These are phyloP conservation scores for Candidula unifasciata DNA, from an alignment of 2,888 invertebrate species.

Conservation along the genomic window DNA sequence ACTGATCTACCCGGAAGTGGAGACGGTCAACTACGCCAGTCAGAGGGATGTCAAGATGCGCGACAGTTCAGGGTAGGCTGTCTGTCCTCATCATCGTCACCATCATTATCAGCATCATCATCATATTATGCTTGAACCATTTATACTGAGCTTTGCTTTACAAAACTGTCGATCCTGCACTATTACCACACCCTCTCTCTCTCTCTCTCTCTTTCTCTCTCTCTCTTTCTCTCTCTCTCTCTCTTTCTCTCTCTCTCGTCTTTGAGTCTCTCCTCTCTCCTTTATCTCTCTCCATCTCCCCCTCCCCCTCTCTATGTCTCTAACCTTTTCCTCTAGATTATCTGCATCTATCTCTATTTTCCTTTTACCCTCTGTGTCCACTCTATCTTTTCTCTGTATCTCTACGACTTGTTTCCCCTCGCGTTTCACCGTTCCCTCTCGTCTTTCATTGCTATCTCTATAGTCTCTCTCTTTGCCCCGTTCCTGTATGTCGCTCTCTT, in stretches of 20 bases:
- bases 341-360: no score
- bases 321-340: not conserved
- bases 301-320: not conserved
- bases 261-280: no score
- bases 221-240: no score
- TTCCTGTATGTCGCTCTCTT: not conserved
- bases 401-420: not conserved
- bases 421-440: not conserved
- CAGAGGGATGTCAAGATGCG: constrained; percentile 23
- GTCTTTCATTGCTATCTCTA: constrained; percentile 10
- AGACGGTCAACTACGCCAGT: constrained; percentile 21
- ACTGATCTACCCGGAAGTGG: constrained; percentile 56
- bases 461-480: constrained; percentile 17
- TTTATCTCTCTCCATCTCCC: no score
- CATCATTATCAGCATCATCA: no score
- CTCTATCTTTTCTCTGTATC: not conserved
- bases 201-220: no score
- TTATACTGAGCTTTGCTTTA: no score
- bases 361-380: not conserved
- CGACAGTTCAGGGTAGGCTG: not conserved
- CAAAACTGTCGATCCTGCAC: no score
- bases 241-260: no score
- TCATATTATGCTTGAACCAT: no score
- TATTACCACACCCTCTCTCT: no score
- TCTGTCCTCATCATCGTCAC: no score